phyloP scores from a whole-genome alignment of 1,140 invertebrate species.

The Euschistus heros region DNA sequence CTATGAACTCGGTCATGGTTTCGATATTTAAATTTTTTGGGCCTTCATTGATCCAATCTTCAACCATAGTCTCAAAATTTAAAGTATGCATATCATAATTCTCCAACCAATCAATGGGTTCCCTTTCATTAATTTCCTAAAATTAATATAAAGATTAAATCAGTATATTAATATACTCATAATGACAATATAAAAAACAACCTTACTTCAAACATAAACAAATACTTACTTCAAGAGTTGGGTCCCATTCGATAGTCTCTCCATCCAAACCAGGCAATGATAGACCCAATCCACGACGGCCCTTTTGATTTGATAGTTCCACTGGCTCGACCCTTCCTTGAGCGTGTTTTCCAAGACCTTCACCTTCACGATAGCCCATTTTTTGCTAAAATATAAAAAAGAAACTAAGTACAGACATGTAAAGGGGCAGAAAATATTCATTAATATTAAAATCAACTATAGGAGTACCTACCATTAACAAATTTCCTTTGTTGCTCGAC shows the following conservation, averaged over 20 bases:
- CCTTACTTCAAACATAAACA: not conserved
- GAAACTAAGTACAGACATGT: not conserved
- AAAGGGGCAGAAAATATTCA: not conserved
- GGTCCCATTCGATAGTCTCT: conserved; percentile 52
- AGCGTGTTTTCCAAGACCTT: conserved; percentile 75
- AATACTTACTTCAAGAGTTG: conserved; percentile 43
- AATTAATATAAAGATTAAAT: conserved; percentile 23
- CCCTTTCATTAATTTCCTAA: conserved; percentile 33
- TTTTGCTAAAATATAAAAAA: not conserved
- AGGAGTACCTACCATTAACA: not conserved
- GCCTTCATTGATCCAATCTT: conserved; percentile 50
- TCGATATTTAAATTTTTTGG: conserved; percentile 57
- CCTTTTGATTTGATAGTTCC: conserved; percentile 66
- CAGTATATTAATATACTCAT: too few relatives aligned
- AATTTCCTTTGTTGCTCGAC: conserved; percentile 1
- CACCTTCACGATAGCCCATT: conserved; percentile 65
- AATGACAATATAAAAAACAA: too few relatives aligned
- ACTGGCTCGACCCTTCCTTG: conserved; percentile 74
- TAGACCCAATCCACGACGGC: conserved; percentile 74
- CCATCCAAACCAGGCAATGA: conserved; percentile 51
- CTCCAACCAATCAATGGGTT: conserved; percentile 38
- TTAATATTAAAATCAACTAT: not conserved
- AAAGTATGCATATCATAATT: conserved; percentile 30
- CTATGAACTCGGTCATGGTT: conserved; percentile 70
- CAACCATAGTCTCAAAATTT: conserved; percentile 35